Base-by-base conservation (phyloP, 2,797 vertebrate genomes). In the Epinephelus coioides region DNA sequence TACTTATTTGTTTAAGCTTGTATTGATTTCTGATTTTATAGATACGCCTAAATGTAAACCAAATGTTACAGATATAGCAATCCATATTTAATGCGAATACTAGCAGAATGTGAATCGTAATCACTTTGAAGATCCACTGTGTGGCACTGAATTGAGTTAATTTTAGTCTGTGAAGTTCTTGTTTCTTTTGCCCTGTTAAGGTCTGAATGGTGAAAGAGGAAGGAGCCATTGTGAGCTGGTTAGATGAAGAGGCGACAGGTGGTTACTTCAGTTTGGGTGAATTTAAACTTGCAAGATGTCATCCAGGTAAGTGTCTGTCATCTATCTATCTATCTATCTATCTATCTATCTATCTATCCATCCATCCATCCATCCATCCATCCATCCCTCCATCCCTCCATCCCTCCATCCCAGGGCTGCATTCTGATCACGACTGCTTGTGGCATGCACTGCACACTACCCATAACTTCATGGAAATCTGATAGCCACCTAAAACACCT, bases 241-340 rank as follows among this genome's bases (percentile, higher is more conserved):
- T 8, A 1, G 10, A 49, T 47, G 61, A 71, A 21, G 43, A 69
- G 25, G 19, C 5, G 5, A 65, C 57, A 54, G 54, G 46, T 43
- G 15, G 19, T 46, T 27, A 44, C 25, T 10, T 64, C 1, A 54
- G 50, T 70, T 40, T 70, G n/a, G 50, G 10, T 38, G 47, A 70
- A 55, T 10, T 55, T 3, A 30, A 5, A 56, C 34, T 30, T 67
- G 17, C n/a, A 67, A 18, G 17, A 1, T 49, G 15, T 70, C 46
- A 54, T 50, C 38, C 40, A 27, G 74, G 56, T 82, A 25, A 82
- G 27, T 30, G 27, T 30, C 27, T 30, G 27, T 30, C 1, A 30
- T 30, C 7, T 34, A 8, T 34, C 34, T 34, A 8, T 34, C 34
- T 34, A 8, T 34, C 34, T 34, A 8, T 34, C 34, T 34, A 8